Base-by-base conservation (phyloP, 2,797 vertebrate genomes). In the Austrolebias charrua region DNA sequence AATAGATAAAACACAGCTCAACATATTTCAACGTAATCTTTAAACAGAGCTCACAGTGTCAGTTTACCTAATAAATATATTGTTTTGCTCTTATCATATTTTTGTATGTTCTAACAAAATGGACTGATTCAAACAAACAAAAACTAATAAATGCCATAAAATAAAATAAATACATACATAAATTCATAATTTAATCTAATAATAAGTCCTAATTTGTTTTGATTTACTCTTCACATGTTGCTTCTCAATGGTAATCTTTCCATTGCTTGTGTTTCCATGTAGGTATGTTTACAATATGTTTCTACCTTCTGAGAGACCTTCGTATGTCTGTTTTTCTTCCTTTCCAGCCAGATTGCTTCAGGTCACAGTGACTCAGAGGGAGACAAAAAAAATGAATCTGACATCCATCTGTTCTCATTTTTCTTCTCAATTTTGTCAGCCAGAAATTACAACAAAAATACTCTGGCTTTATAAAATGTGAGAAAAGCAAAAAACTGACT, bases 301-400 rank as follows among this genome's bases (percentile, higher is more conserved):
- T 74, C 52, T 60, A 9, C 46, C 49, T 58, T 6, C 38, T 71
- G 35, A 66, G 47, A 60, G 14, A 68, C 46, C 33, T 33, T 47
- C 24, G 33, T 40, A 47, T 49, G 63, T 51, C 50, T 44, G 48
- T 35, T 9, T 51, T 69, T 71, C 10, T 46, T 57, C 67, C 55
- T 9, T 31, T 60, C 55, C 2, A 48, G 60, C 58, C 60, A 64
- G 60, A 65, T 24, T 75, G 73, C 48, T 64, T 46, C 52, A 56
- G 58, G 62, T 76, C 80, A 71, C 40, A 43, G 44, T 80, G 64
- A 80, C 80, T 82, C 78, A 82, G 69, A 63, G 15, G 28, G 46
- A 66, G 63, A 58, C 16, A 49, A 64, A 31, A 50, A 28, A 51
- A 63, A 75, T 65, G 16, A 13, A 57, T 65, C 55, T 68, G 44